These are phyloP conservation scores for Epirrhoe alternata DNA, from an alignment of 2,888 invertebrate genomes.

Conservation along the genomic window DNA sequence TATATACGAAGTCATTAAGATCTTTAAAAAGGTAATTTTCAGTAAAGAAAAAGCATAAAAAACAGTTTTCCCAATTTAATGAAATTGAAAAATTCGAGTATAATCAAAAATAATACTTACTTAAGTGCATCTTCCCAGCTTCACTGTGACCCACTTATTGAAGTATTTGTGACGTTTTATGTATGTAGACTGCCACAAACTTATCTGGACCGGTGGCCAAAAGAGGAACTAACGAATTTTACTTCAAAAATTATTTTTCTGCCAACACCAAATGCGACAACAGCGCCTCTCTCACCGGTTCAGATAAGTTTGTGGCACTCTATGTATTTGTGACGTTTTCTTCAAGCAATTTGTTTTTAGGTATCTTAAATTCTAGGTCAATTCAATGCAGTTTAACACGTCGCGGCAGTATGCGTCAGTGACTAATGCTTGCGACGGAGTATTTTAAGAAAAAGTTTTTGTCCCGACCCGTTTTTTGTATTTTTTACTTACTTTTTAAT, in stretches of 20 bases:
- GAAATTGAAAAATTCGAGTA: neutral
- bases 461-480: conserved; percentile 47
- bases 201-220: too few species aligned
- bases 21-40: too few species aligned
- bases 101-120: conserved; percentile 16
- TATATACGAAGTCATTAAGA: too few species aligned
- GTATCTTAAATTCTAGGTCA: conserved; percentile 37
- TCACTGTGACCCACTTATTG: conserved; percentile 35
- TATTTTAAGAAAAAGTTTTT: conserved; percentile 52
- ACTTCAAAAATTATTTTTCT: too few species aligned
- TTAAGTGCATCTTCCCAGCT: conserved; percentile 21
- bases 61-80: neutral
- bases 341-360: conserved; percentile 16
- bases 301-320: too few species aligned
- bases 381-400: conserved; percentile 19
- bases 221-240: too few species aligned
- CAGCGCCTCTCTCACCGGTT: too few species aligned
- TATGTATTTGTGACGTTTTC: conserved; percentile 28
- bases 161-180: conserved; percentile 25
- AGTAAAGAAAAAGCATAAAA: neutral
- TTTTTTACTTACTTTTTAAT: conserved; percentile 60
- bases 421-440: conserved; percentile 24
- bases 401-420: conserved; percentile 10
- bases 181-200: too few species aligned
- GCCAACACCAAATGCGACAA: too few species aligned